A percentile compares a stretch with the other conserved stretches of the same genome.
These are phyloP conservation scores for Leptinotarsa undecemlineata DNA, from an alignment of 1,140 invertebrate genomes.

Conservation along the genomic window DNA sequence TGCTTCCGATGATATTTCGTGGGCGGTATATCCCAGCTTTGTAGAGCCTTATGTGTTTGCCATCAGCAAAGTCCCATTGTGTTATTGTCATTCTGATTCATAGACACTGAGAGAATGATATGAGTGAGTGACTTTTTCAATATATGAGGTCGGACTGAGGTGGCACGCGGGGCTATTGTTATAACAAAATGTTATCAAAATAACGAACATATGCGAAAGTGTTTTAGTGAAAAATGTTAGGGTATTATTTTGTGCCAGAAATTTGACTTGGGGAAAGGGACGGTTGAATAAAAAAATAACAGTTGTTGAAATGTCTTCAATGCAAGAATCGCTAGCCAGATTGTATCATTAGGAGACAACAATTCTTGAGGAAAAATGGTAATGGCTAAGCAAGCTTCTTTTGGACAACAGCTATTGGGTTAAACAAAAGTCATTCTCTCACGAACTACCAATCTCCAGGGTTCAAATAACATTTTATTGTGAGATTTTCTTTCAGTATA, in stretches of 20 bases:
- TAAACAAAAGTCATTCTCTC: too few species aligned
- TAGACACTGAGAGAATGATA: slow-evolving; percentile 18
- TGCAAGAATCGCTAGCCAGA: too few species aligned
- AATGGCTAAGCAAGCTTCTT: too few species aligned
- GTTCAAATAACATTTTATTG: too few species aligned
- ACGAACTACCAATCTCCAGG: too few species aligned
- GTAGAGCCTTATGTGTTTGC: slow-evolving; percentile 8
- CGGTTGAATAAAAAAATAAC: too few species aligned
- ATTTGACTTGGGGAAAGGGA: too few species aligned
- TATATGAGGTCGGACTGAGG: slow-evolving; percentile 1
- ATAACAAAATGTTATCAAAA: slow-evolving; percentile 7
- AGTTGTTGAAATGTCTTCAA: too few species aligned
- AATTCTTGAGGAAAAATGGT: too few species aligned
- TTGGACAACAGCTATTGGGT: too few species aligned
- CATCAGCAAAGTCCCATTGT: slow-evolving; percentile 3
- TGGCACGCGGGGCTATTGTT: not conserved
- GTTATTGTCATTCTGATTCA: slow-evolving; percentile 14
- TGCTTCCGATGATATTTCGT: not conserved
- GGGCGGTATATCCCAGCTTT: not conserved
- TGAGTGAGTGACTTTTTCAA: slow-evolving; percentile 21
- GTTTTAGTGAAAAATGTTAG: not conserved
- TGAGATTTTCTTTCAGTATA: too few species aligned
- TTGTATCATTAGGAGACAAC: too few species aligned
- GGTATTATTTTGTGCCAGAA: not conserved
- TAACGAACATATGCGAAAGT: slow-evolving; percentile 9